These are phyloP conservation scores for Ephialtes manifestator DNA, from an alignment of 2,888 invertebrate species.

Conservation along the genomic window DNA sequence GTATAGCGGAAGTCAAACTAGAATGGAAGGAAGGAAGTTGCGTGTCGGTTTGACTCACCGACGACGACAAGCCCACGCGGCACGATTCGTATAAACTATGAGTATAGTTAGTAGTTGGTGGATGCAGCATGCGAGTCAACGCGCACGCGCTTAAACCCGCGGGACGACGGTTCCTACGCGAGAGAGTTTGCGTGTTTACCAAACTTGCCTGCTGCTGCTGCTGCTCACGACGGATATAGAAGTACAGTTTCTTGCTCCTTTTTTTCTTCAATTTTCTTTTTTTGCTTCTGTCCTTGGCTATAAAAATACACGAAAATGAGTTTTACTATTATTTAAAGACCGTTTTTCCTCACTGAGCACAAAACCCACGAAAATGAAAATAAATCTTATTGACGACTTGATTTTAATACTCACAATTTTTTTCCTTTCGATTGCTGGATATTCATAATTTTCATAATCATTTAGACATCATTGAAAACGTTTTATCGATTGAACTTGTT, in stretches of 20 bases:
- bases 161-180: slow-evolving; percentile 50
- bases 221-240: slow-evolving; percentile 37
- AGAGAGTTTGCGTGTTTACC: slow-evolving; percentile 32
- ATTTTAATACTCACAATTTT: too few relatives aligned
- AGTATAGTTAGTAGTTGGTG: slow-evolving; percentile 31
- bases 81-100: slow-evolving; percentile 56
- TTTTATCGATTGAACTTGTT: too few relatives aligned
- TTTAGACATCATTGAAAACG: too few relatives aligned
- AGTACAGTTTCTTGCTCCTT: slow-evolving; percentile 16
- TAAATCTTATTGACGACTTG: not conserved
- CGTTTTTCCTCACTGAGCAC: not conserved
- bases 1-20: slow-evolving; percentile 76
- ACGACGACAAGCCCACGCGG: slow-evolving; percentile 56
- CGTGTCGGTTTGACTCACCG: slow-evolving; percentile 74
- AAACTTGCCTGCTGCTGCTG: slow-evolving; percentile 32
- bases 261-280: not conserved
- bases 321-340: not conserved
- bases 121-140: slow-evolving; percentile 39
- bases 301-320: slow-evolving; percentile 18
- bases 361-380: not conserved
- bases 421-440: too few relatives aligned
- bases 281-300: not conserved
- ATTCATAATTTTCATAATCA: too few relatives aligned
- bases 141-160: slow-evolving; percentile 35
- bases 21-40: slow-evolving; percentile 80